Evolutionary conservation across 2,113 vertebrate species (phyloP).

Genomic region (Pseudopodoces humilis): DNA sequence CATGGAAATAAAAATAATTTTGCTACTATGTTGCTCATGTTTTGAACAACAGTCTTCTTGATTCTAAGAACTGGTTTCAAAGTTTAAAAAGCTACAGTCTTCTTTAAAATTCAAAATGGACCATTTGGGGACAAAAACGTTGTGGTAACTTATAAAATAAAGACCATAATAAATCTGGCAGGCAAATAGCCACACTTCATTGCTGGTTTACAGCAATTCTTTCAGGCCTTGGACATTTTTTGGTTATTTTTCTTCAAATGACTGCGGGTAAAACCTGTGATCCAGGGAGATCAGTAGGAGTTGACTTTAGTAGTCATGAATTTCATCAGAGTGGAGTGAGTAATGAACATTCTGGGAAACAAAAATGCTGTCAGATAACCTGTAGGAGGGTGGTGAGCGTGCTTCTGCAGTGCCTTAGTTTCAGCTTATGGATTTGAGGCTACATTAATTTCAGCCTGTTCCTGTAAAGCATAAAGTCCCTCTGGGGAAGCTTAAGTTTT

Average conservation of each 20-base stretch:
- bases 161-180: neutral
- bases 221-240: neutral
- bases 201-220: neutral
- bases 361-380: neutral
- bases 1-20: neutral
- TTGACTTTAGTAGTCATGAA: neutral
- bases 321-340: neutral
- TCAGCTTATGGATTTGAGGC: neutral
- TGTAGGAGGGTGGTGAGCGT: neutral
- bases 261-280: neutral
- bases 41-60: neutral
- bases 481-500: neutral
- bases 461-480: neutral
- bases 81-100: neutral
- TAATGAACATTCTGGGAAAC: neutral
- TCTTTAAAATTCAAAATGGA: neutral
- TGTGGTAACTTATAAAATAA: neutral
- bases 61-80: neutral
- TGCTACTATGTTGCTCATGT: neutral
- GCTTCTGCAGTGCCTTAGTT: neutral
- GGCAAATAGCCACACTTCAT: neutral
- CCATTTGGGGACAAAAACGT: neutral
- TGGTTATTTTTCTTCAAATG: neutral
- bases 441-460: neutral
- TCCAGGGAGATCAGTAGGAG: neutral